These are phyloP conservation scores for Petaurus breviceps DNA, from an alignment of 2,113 vertebrate genomes.

Conservation along the genomic window DNA sequence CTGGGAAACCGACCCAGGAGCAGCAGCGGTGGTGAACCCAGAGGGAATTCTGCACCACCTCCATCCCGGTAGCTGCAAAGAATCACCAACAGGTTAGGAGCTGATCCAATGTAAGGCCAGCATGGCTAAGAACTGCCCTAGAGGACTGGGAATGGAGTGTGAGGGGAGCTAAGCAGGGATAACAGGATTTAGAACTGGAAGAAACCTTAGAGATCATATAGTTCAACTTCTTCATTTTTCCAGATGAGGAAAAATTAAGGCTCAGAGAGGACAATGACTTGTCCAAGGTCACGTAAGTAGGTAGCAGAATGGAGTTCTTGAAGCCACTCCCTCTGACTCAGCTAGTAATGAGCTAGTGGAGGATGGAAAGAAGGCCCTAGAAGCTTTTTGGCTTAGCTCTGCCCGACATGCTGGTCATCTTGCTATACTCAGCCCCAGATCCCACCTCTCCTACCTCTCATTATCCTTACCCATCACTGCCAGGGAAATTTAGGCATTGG, in stretches of 20 bases:
- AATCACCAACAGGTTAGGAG: constrained; percentile 69
- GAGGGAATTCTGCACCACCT: constrained; percentile 76
- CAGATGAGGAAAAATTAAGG: background rate
- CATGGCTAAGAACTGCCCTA: background rate
- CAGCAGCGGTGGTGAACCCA: constrained; percentile 66
- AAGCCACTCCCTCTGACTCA: background rate
- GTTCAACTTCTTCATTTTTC: background rate
- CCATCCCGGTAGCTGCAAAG: constrained; percentile 78
- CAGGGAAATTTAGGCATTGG: background rate
- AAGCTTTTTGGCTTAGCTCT: background rate
- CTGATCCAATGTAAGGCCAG: background rate
- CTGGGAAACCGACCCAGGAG: constrained; percentile 72
- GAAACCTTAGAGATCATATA: background rate
- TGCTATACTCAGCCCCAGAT: background rate
- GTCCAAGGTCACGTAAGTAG: background rate
- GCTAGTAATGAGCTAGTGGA: background rate
- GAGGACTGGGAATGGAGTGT: background rate
- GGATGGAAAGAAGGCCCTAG: background rate
- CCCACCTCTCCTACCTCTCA: background rate
- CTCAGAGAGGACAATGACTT: background rate
- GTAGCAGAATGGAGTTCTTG: background rate
- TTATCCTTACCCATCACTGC: background rate
- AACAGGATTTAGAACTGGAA: background rate
- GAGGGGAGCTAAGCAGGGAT: background rate
- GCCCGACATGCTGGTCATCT: background rate